Conservation (phyloP, 2,797 vertebrate genomes). For the Sparus aurata region DNA sequence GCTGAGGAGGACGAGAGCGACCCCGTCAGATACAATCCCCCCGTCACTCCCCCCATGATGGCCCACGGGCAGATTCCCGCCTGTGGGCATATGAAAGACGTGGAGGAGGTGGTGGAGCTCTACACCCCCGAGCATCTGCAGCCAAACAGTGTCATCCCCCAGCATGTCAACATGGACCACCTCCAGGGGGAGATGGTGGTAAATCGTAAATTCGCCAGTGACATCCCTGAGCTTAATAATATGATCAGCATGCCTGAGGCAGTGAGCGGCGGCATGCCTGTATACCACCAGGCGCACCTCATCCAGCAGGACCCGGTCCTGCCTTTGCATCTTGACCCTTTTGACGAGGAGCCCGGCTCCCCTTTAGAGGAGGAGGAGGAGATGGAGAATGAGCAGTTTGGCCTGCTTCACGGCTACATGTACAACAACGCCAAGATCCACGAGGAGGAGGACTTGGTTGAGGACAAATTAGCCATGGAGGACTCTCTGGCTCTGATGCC, state of each 20-base stretch:
- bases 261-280: constrained; percentile 78
- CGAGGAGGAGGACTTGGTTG: constrained; percentile 84
- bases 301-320: constrained; percentile 84
- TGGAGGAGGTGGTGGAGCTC: constrained; percentile 79
- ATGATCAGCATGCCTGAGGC: constrained; percentile 79
- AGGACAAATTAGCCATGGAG: constrained; percentile 88
- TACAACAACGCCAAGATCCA: constrained; percentile 91
- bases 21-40: constrained; percentile 85
- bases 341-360: constrained; percentile 84
- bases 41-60: constrained; percentile 87
- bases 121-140: constrained; percentile 84
- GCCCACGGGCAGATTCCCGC: constrained; percentile 85
- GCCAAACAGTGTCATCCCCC: constrained; percentile 83
- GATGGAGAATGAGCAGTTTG: constrained; percentile 90
- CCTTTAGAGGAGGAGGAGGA: constrained; percentile 73
- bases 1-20: constrained; percentile 91
- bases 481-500: constrained; percentile 93
- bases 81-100: constrained; percentile 69
- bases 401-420: constrained; percentile 92
- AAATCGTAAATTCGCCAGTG: constrained; percentile 78
- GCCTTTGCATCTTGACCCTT: constrained; percentile 85
- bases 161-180: constrained; percentile 82
- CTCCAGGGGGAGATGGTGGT: constrained; percentile 82
- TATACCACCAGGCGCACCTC: constrained; percentile 83
- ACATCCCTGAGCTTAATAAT: constrained; percentile 83